These are phyloP conservation scores for Raja brachyura DNA, from an alignment of 2,113 vertebrate genomes.

Conservation along the genomic window DNA sequence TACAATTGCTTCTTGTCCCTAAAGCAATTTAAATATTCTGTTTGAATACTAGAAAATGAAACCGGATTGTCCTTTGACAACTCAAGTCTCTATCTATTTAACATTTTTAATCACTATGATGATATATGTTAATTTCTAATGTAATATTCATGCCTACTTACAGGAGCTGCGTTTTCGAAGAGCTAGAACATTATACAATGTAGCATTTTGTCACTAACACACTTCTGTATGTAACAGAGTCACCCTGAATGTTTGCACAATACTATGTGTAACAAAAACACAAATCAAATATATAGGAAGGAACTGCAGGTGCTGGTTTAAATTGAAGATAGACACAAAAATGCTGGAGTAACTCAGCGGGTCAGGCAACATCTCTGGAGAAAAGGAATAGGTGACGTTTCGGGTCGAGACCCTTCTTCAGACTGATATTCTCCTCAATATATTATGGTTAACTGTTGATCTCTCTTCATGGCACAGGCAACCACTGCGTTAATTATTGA, in stretches of 20 bases:
- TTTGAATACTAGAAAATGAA: not conserved
- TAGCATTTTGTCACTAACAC: not conserved
- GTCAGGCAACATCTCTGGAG: too few species aligned
- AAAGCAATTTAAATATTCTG: not conserved
- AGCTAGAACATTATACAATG: not conserved
- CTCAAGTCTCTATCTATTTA: not conserved
- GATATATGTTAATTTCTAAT: not conserved
- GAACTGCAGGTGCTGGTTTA: not conserved
- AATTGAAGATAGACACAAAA: too few species aligned
- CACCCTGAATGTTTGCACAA: not conserved
- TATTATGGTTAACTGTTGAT: not conserved
- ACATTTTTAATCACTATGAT: not conserved
- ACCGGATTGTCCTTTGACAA: not conserved
- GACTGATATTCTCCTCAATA: not conserved
- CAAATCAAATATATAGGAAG: not conserved
- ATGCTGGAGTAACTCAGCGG: too few species aligned
- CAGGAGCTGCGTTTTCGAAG: not conserved
- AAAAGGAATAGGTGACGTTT: too few species aligned
- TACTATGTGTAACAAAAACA: not conserved
- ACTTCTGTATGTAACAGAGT: not conserved
- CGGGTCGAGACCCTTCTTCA: too few species aligned
- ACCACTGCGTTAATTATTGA: not conserved
- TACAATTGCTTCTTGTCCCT: not conserved
- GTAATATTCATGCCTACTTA: not conserved
- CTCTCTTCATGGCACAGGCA: not conserved